Evolutionary conservation across 2,888 invertebrate genomes (phyloP).

Genomic region (Polydrusus pterygomalis): DNA sequence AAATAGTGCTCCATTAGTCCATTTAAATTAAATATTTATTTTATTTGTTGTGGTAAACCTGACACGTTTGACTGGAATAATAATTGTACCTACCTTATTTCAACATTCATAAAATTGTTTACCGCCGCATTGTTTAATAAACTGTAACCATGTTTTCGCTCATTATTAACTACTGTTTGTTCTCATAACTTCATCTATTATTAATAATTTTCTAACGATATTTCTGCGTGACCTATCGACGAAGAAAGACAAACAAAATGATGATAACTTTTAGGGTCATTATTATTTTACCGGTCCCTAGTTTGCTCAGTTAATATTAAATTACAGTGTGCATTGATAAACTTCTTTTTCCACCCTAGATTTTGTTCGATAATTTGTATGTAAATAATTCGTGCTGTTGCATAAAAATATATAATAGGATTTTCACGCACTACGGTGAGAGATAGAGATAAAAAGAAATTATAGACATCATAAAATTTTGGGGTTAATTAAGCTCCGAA

Average conservation of each 20-base stretch:
- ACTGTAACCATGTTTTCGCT: neutral
- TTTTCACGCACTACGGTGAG: no score
- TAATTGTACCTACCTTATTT: neutral
- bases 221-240: constrained; percentile 2
- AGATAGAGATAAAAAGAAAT: no score
- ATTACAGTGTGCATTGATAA: no score
- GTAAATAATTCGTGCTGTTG: no score
- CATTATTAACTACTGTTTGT: neutral
- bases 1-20: no score
- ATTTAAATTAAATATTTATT: no score
- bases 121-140: neutral
- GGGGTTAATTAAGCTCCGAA: no score
- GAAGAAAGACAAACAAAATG: neutral
- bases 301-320: no score
- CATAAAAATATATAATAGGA: no score
- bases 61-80: neutral
- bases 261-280: constrained; percentile 3
- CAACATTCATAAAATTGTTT: neutral
- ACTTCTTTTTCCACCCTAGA: no score
- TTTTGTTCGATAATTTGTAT: no score
- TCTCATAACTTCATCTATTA: constrained; percentile 7
- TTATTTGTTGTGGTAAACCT: neutral
- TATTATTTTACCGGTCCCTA: neutral
- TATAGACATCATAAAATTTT: no score
- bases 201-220: constrained; percentile 2